Percentiles rank a stretch among this genome's conserved stretches.
These are phyloP conservation scores for Nematostella vectensis DNA, from an alignment of 92 coral and sea anemone species.

Conservation along the genomic window DNA sequence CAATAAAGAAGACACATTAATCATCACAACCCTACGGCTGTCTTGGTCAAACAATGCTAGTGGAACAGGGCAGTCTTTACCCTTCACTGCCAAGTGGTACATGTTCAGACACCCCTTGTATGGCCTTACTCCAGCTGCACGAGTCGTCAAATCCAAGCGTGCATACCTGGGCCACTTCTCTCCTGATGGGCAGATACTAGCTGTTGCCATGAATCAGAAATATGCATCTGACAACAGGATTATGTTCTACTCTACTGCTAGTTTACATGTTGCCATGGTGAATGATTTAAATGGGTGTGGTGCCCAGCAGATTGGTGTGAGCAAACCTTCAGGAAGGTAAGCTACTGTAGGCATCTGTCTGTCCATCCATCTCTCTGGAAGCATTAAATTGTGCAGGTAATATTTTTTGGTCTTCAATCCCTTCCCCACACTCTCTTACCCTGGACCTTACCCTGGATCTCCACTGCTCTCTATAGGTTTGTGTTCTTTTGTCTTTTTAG, in stretches of 20 bases:
- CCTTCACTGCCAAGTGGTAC: conserved; percentile 74
- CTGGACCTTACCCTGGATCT: too few relatives aligned
- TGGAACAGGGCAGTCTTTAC: conserved; percentile 20
- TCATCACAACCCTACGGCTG: conserved; percentile 57
- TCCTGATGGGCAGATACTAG: conserved; percentile 87
- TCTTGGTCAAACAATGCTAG: conserved; percentile 34
- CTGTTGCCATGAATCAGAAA: conserved; percentile 89
- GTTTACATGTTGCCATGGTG: conserved; percentile 64
- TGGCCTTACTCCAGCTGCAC: conserved; percentile 66
- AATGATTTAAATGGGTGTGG: conserved; percentile 92
- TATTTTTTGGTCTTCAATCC: too few relatives aligned
- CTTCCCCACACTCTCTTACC: too few relatives aligned
- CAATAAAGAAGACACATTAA: conserved; percentile 71
- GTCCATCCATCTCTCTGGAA: too few relatives aligned
- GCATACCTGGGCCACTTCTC: conserved; percentile 66
- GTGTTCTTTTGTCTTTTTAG: too few relatives aligned
- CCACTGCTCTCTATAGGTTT: too few relatives aligned
- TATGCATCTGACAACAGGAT: conserved; percentile 67
- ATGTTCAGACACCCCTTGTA: conserved; percentile 58
- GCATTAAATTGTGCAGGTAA: too few relatives aligned
- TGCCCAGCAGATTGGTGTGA: conserved; percentile 20
- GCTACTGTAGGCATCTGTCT: conserved; percentile 1
- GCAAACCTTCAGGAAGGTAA: conserved; percentile 62
- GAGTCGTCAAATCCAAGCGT: conserved; percentile 65
- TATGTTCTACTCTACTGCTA: conserved; percentile 68